Base-by-base conservation (phyloP, 2,888 invertebrate species). In the Congeria kusceri region DNA sequence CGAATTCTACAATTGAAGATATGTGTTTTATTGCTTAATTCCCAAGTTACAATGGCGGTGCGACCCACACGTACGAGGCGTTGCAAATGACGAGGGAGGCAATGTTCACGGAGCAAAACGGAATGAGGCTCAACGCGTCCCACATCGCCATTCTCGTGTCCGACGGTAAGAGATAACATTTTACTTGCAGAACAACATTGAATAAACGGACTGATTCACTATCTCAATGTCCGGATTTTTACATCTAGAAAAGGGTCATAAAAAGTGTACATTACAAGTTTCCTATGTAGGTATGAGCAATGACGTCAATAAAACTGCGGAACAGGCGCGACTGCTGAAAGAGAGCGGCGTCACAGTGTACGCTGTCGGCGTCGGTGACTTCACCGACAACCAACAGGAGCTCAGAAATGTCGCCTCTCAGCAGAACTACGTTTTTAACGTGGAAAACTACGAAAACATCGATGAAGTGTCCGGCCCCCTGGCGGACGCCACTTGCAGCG, bases 371-470 rank as follows among this genome's bases (percentile, higher is more conserved):
- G 53, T 53, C 3, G 53, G 53, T 5, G 20, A 20, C 18, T 53
- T 53, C 25, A 11, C 53, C 13, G 25, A 53, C 25, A 53, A 23
- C 25, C 53, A n/a, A 2, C n/a, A 53, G 7, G 53, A 53, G 53
- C 25, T 53, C 3, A 25, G 20, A 53, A 20, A 9, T 23, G 53
- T 53, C n/a, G 53, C 53, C 1, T 53, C 53, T 9, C 9, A 4
- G 25, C 2, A 53, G 3, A 1, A 20, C 9, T 53, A 53, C 53
- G 4, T 23, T 2, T 53, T 53, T 20, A 18, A 20, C 9, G 53
- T 53, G 53, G 18, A 53, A 9, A 53, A 53, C 53, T 53, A 53
- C 53, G 53, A 20, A 20, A 53, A 53, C 53, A 53, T 53, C 11
- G 53, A 53, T 20, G 23, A 53, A 20, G 53, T 53, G 9, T 9